A percentile compares a stretch with the other conserved stretches of the same genome.
Evolutionary conservation across 2,888 invertebrate species (phyloP).

Genomic region (Anthrax anthrax): DNA sequence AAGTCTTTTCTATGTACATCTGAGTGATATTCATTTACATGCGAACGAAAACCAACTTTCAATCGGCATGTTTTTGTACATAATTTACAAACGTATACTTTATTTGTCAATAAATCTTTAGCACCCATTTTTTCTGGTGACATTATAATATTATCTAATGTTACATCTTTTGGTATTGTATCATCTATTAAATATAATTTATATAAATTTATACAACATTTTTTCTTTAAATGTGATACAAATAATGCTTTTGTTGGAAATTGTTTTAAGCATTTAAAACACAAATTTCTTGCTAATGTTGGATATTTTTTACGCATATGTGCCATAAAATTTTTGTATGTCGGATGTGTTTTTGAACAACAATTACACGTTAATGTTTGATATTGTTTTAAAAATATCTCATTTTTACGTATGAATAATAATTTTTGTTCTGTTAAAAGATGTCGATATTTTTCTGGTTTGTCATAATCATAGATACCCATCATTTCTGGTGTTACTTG

Average conservation of each 20-base stretch:
- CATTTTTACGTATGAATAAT: slow-evolving; percentile 29
- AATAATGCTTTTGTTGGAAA: slow-evolving; percentile 34
- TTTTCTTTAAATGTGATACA: slow-evolving; percentile 33
- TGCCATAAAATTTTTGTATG: slow-evolving; percentile 35
- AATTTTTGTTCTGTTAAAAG: slow-evolving; percentile 29
- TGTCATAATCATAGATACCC: slow-evolving; percentile 30
- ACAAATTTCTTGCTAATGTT: slow-evolving; percentile 29
- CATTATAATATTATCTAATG: slow-evolving; percentile 1
- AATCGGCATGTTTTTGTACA: slow-evolving; percentile 31
- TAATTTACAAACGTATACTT: slow-evolving; percentile 33
- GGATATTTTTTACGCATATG: slow-evolving; percentile 34
- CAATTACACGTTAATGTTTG: slow-evolving; percentile 34
- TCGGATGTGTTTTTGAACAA: slow-evolving; percentile 29
- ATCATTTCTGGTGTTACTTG: slow-evolving; percentile 13
- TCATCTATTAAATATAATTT: slow-evolving; percentile 24
- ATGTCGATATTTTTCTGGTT: slow-evolving; percentile 31
- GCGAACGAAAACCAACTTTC: slow-evolving; percentile 33
- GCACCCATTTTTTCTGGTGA: slow-evolving; percentile 28
- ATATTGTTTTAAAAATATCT: slow-evolving; percentile 32
- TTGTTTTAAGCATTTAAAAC: slow-evolving; percentile 34
- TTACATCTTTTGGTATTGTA: slow-evolving; percentile 18
- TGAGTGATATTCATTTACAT: slow-evolving; percentile 32
- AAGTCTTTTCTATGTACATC: slow-evolving; percentile 30
- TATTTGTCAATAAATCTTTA: slow-evolving; percentile 32
- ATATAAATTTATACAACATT: slow-evolving; percentile 33